Evolutionary conservation across 2,888 invertebrate species (phyloP).

Genomic region (Mythimna pallens): DNA sequence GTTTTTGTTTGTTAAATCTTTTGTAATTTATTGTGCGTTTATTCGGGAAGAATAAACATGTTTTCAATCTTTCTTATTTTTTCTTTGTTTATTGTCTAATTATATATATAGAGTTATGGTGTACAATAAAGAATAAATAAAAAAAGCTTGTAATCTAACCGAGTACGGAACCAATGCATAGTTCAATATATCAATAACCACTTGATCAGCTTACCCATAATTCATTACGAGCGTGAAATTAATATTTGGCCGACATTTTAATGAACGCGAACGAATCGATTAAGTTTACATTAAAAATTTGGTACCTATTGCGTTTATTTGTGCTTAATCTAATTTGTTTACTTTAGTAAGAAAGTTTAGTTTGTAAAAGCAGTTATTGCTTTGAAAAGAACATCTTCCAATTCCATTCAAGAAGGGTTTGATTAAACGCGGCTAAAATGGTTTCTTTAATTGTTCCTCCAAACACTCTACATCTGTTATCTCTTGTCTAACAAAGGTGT

Average conservation of each 20-base stretch:
- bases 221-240: conserved; percentile 62
- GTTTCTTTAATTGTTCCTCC: neutral
- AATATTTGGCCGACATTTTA: conserved; percentile 59
- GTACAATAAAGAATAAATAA: neutral
- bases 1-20: too few species aligned
- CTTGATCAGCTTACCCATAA: conserved; percentile 47
- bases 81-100: too few species aligned
- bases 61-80: too few species aligned
- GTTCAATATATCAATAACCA: conserved; percentile 31
- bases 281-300: conserved; percentile 21
- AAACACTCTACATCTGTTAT: neutral
- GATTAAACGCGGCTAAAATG: neutral
- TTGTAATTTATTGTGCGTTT: too few species aligned
- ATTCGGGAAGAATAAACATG: too few species aligned
- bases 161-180: conserved; percentile 35
- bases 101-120: too few species aligned
- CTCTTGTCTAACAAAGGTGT: neutral
- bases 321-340: conserved; percentile 1
- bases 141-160: neutral
- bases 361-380: neutral
- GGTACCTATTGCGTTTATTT: neutral
- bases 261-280: conserved; percentile 50
- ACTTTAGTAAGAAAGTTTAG: too few species aligned
- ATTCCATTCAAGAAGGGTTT: too few species aligned
- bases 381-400: neutral